These are phyloP conservation scores for Natator depressus DNA, from an alignment of 2,113 vertebrate species.

Conservation along the genomic window DNA sequence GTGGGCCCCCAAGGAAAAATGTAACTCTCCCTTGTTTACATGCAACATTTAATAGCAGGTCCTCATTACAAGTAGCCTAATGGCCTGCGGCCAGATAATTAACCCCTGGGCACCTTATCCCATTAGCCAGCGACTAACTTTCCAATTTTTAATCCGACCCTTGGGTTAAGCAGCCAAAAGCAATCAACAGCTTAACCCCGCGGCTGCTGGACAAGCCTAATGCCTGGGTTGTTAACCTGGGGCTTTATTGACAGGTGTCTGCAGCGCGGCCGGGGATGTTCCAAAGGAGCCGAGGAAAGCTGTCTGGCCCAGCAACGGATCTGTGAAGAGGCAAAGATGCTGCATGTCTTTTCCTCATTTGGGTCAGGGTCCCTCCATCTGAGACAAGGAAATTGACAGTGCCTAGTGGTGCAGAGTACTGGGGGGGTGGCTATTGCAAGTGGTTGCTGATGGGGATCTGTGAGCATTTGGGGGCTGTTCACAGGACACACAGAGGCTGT, in stretches of 20 bases:
- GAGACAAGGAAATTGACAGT: neutral
- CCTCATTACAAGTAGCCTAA: neutral
- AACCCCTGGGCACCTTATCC: neutral
- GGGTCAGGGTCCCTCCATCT: neutral
- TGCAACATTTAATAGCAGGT: neutral
- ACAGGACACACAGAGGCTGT: neutral
- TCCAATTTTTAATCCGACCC: neutral
- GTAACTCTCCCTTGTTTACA: neutral
- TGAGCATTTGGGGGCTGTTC: neutral
- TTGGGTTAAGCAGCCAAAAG: neutral
- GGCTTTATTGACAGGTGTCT: neutral
- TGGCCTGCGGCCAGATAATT: neutral
- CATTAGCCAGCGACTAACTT: neutral
- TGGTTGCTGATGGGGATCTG: neutral
- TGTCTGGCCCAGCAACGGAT: too few species aligned
- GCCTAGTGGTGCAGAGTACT: neutral
- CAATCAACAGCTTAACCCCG: neutral
- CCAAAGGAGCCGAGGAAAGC: neutral
- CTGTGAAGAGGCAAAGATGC: neutral
- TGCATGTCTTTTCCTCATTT: neutral
- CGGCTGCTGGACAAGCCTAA: accelerated
- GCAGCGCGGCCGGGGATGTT: neutral
- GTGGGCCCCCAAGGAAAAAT: neutral
- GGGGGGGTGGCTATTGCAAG: neutral
- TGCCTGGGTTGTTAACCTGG: accelerated